Conservation (phyloP, 2,113 vertebrate genomes). For the Protobothrops mucrosquamatus region DNA sequence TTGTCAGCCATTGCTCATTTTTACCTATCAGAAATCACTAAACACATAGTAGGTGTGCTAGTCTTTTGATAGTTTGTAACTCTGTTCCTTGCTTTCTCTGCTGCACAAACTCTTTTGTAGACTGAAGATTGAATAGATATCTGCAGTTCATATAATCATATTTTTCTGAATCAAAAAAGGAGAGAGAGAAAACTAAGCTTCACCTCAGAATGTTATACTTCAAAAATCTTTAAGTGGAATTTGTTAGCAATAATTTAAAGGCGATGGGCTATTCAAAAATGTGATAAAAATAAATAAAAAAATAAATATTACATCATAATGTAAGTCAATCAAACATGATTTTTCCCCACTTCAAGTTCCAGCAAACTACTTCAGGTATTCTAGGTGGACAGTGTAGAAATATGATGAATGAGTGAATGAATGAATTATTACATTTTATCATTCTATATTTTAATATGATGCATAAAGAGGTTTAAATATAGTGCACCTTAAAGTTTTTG, state of each 20-base stretch:
- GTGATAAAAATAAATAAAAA: neutral
- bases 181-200: neutral
- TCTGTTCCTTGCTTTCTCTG: neutral
- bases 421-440: conserved; percentile 43
- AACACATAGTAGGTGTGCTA: neutral
- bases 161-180: neutral
- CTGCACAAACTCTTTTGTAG: neutral
- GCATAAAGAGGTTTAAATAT: neutral
- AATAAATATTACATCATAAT: conserved; percentile 2
- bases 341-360: neutral
- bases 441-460: conserved; percentile 41
- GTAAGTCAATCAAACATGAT: conserved; percentile 4
- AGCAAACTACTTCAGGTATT: conserved; percentile 33
- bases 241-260: neutral
- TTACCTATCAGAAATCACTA: neutral
- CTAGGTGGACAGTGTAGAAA: too few species aligned
- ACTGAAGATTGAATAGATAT: neutral
- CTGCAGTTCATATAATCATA: neutral
- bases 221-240: neutral
- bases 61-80: neutral
- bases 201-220: neutral
- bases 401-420: too few species aligned
- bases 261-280: neutral
- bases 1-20: neutral
- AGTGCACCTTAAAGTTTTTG: neutral